Conservation (phyloP, 2,888 invertebrate genomes). For the Stomorhina lunata region DNA sequence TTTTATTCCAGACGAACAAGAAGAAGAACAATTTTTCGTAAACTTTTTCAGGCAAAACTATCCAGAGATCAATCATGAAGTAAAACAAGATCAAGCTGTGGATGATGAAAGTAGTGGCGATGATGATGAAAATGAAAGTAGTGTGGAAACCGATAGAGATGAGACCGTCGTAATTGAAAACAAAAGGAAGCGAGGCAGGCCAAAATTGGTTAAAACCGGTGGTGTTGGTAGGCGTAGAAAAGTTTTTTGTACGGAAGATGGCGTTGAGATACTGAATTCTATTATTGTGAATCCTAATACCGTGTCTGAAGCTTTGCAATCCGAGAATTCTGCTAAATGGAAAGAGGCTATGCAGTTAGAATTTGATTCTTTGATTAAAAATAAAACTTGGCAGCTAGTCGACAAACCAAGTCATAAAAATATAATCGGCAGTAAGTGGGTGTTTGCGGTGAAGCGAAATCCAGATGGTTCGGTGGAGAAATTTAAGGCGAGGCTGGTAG, state of each 20-base stretch:
- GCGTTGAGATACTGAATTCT: constrained; percentile 50
- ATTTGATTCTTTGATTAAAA: too few relatives aligned
- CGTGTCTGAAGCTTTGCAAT: constrained; percentile 37
- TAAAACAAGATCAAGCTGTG: too few relatives aligned
- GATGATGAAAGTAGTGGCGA: too few relatives aligned
- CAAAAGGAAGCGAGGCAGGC: too few relatives aligned
- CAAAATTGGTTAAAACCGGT: too few relatives aligned
- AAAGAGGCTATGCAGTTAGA: too few relatives aligned
- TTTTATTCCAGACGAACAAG: background rate
- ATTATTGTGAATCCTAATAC: constrained; percentile 49
- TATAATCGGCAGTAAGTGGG: constrained; percentile 58
- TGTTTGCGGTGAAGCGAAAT: too few relatives aligned
- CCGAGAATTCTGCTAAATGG: constrained; percentile 38
- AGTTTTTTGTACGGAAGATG: too few relatives aligned
- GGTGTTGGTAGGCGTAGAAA: too few relatives aligned
- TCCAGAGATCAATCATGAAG: too few relatives aligned
- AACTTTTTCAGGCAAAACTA: too few relatives aligned
- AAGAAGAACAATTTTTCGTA: background rate
- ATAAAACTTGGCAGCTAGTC: constrained; percentile 57
- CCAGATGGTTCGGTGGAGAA: too few relatives aligned
- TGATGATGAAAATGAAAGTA: background rate
- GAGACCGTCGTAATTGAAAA: background rate
- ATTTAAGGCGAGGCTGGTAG: constrained; percentile 25
- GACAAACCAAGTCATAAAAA: constrained; percentile 46
- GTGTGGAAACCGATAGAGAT: background rate